Conservation (phyloP, 2,113 vertebrate species). For the Dolichotis patagonum region DNA sequence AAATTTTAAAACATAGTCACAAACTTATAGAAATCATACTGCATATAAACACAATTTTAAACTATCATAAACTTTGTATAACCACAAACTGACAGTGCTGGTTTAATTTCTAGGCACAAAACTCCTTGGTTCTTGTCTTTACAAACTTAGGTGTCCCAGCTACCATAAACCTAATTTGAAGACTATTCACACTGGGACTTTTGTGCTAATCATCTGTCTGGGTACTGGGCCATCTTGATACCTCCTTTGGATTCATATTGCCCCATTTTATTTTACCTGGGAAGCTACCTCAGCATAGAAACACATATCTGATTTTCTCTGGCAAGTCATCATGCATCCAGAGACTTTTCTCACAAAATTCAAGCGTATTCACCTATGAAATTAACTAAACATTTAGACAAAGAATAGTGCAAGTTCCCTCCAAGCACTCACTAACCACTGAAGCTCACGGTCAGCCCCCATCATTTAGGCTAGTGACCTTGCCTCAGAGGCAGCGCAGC, state of each 20-base stretch:
- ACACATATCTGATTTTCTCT: background rate
- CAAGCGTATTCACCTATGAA: background rate
- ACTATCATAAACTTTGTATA: background rate
- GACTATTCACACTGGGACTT: background rate
- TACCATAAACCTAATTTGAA: background rate
- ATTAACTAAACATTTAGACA: background rate
- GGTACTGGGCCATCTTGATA: background rate
- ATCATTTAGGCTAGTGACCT: background rate
- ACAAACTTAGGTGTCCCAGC: background rate
- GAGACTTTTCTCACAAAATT: background rate
- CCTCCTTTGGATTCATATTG: background rate
- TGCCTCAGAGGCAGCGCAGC: no score
- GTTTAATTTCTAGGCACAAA: background rate
- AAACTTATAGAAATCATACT: slow-evolving; percentile 1
- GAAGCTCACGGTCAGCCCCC: background rate
- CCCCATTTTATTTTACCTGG: background rate
- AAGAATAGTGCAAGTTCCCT: background rate
- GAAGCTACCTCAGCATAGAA: background rate
- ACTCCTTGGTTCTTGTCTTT: background rate
- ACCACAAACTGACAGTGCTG: slow-evolving; percentile 22
- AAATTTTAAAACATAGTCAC: slow-evolving; percentile 11
- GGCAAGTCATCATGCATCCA: background rate
- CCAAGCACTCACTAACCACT: background rate
- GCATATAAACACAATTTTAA: slow-evolving; percentile 19
- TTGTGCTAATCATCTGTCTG: background rate